phyloP scores from a whole-genome alignment of 2,113 vertebrate species.

The Crypturellus undulatus region DNA sequence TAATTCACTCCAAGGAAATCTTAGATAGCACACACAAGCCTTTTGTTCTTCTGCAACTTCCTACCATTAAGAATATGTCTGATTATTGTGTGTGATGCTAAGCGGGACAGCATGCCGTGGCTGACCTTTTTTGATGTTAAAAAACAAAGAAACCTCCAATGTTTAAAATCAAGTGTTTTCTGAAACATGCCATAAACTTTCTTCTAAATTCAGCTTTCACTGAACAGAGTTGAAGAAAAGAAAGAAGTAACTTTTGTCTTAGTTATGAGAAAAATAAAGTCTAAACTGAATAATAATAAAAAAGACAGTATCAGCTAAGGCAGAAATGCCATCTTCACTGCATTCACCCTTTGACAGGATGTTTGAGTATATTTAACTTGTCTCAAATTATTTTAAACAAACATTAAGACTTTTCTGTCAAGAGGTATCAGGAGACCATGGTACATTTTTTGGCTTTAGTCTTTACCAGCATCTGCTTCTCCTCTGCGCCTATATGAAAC shows the following conservation, averaged over 20 bases:
- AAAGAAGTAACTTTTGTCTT: background rate
- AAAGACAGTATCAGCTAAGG: background rate
- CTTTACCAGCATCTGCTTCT: background rate
- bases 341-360: background rate
- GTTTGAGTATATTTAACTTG: background rate
- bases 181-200: background rate
- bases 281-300: background rate
- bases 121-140: constrained; percentile 4
- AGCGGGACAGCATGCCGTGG: accelerated
- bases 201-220: background rate
- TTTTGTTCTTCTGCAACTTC: constrained; percentile 55
- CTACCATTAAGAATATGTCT: constrained; percentile 29
- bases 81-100: constrained; percentile 37
- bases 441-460: background rate
- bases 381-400: background rate
- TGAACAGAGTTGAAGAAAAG: background rate
- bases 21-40: constrained; percentile 58
- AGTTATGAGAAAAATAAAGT: background rate
- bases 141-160: background rate
- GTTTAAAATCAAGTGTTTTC: background rate
- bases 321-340: background rate
- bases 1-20: constrained; percentile 62
- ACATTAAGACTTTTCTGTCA: background rate
- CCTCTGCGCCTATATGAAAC: background rate
- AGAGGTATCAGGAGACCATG: background rate